phyloP scores from a whole-genome alignment of 2,797 vertebrate genomes.

The Hybognathus amarus region DNA sequence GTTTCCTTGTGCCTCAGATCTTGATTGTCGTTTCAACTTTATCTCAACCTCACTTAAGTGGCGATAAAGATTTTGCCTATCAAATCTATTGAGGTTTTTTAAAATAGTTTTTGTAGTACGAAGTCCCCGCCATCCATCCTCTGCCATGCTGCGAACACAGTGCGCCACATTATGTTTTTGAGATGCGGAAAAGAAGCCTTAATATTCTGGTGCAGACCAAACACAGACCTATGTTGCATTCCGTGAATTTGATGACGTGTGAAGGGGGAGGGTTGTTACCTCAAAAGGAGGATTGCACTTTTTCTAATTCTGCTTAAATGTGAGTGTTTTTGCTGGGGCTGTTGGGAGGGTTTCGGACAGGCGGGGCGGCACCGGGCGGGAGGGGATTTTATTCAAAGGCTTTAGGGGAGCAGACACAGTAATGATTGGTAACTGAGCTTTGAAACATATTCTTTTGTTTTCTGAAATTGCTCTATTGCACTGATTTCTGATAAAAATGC shows the following conservation, averaged over 20 bases:
- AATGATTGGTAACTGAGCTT: constrained; percentile 64
- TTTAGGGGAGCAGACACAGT: constrained; percentile 57
- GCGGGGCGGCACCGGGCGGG: not conserved
- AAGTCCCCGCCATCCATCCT: constrained; percentile 51
- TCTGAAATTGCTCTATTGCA: constrained; percentile 78
- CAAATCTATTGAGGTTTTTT: constrained; percentile 48
- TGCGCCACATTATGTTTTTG: constrained; percentile 25
- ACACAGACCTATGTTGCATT: constrained; percentile 73
- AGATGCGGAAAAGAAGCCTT: constrained; percentile 63
- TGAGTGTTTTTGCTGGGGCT: constrained; percentile 68
- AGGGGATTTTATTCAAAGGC: constrained; percentile 51
- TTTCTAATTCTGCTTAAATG: constrained; percentile 77
- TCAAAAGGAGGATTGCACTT: constrained; percentile 76
- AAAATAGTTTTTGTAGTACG: constrained; percentile 48
- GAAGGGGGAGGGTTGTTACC: constrained; percentile 69
- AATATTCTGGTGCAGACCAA: constrained; percentile 81
- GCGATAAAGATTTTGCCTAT: constrained; percentile 51
- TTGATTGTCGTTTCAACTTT: constrained; percentile 58
- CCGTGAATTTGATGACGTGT: constrained; percentile 64
- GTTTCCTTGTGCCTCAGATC: constrained; percentile 60
- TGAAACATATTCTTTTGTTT: constrained; percentile 64
- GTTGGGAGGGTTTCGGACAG: constrained; percentile 33
- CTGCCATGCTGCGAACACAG: constrained; percentile 20
- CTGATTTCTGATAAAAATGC: constrained; percentile 69
- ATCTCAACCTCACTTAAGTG: constrained; percentile 52